phyloP scores from a whole-genome alignment of 2,797 vertebrate genomes.

The Etheostoma perlongum region DNA sequence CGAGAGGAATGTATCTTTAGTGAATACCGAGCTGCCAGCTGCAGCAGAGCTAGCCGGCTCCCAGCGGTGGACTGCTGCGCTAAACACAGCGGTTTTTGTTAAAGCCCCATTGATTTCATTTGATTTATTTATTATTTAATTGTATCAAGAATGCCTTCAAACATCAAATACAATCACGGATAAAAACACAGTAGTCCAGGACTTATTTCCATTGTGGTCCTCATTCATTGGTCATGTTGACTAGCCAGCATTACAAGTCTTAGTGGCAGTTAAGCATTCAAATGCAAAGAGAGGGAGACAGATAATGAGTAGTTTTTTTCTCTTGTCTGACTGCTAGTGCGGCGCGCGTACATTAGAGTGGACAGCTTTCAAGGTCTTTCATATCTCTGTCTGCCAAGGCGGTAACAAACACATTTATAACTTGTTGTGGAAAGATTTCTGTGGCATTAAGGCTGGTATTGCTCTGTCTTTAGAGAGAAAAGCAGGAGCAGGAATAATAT shows the following conservation, averaged over 20 bases:
- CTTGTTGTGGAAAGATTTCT: neutral
- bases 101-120: slow-evolving; percentile 31
- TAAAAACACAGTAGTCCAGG: too few relatives aligned
- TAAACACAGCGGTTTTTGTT: slow-evolving; percentile 52
- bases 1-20: slow-evolving; percentile 78
- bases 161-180: too few relatives aligned
- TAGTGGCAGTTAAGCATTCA: slow-evolving; percentile 56
- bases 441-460: neutral
- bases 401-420: neutral
- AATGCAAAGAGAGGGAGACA: slow-evolving; percentile 47
- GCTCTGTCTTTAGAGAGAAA: neutral
- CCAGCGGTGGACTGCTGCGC: slow-evolving; percentile 35
- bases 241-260: slow-evolving; percentile 51
- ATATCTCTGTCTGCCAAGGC: slow-evolving; percentile 82
- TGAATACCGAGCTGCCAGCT: slow-evolving; percentile 59
- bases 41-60: slow-evolving; percentile 46
- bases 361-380: slow-evolving; percentile 81
- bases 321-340: slow-evolving; percentile 65
- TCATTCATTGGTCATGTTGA: slow-evolving; percentile 70
- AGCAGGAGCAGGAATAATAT: neutral
- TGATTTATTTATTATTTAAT: too few relatives aligned
- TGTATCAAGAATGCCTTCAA: too few relatives aligned
- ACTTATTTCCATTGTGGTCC: too few relatives aligned
- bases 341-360: slow-evolving; percentile 75
- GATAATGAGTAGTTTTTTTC: slow-evolving; percentile 67